Base-by-base conservation (phyloP, 2,888 invertebrate genomes). In the Ryuthela nishihirai region DNA sequence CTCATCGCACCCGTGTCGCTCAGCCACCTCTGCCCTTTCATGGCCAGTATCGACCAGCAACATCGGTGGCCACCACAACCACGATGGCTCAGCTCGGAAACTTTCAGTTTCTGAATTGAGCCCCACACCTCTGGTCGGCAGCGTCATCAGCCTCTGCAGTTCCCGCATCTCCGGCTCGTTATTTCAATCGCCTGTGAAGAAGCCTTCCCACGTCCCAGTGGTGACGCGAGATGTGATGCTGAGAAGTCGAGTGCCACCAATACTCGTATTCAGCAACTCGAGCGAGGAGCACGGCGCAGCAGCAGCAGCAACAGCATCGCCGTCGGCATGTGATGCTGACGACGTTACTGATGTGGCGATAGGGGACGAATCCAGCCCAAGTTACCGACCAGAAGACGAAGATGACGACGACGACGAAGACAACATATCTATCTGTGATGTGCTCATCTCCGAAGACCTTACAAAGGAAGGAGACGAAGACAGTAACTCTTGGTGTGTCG, bases 121-220 rank as follows among this genome's bases (percentile, higher is more conserved):
- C 21, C 58, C 59, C 4, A 59, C 53, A 6, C 59, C 59, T 10
- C 26, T 59, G 3, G 59, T 59, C 21, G 59, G 59, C 15, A 59
- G 59, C 21, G 59, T 59, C 21, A 52, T 59, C 34, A 59, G 59
- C 15, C 20, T 59, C 3, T 59, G 53, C 21, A 58, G 58, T 38
- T 49, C 49, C 9, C 40, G 49, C 6, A 10, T 40, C 18, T 58
- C 58, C 2, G 49, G 49, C 6, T 42, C 39, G n/a, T 42, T 52
- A 3, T 47, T 47, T 7, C 35, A 45, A 7, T 53, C 59, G 2
- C 59, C 59, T 3, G 32, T n/a, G 4, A 43, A 55, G 17, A 10
- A 26, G 0, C 42, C 36, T 18, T 15, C 23, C 10, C 5, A 12
- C 10, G 25, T 35, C n/a, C 18, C 32, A 4, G 20, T 9, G 15